Base-by-base conservation (phyloP, 2,888 invertebrate genomes). In the Papilio protenor region DNA sequence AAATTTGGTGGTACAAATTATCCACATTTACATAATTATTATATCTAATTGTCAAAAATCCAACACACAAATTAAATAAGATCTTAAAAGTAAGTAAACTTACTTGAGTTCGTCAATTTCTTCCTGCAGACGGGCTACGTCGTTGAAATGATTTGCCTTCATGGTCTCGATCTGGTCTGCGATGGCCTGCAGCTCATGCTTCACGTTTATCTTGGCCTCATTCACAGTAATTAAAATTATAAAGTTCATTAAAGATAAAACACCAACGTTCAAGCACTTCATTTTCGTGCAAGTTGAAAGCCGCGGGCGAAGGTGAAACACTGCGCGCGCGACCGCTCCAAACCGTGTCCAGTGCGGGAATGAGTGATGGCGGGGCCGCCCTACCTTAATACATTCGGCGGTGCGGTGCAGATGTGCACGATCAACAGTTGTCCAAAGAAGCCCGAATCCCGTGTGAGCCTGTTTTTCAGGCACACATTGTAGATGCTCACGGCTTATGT, bases 401-500 rank as follows among this genome's bases (percentile, higher is more conserved):
- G 83, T 83, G 84, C 73, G 81, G 87, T 88, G 92, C 93, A 94
- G 92, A 93, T 94, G 93, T 86, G 89, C 83, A 11, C 64, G 33
- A 66, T 90, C 92, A 92, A 92, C 92, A 93, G 93, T 93, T 93
- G 93, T 89, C 86, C 87, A 80, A 83, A 80, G 84, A 84, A 86
- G 84, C 85, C 85, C 81, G 81, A 83, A 83, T 61, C 78, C 55
- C 78, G 73, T 75, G 71, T 73, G 66, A 74, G 72, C 78, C 27
- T 76, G 72, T 59, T 72, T 75, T 75, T 80, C 69, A 74, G 73
- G 23, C 69, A 40, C 64, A 55, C 72, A 45, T 55, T 64, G 73
- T 59, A 49, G 52, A 49, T 73, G 73, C 69, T 61, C 64, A 72
- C 40, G 73, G 49, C 74, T 49, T 55, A 66, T 45, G 47, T 49